Evolutionary conservation across 1,140 invertebrate species (phyloP).

Genomic region (Ceratina japonica): DNA sequence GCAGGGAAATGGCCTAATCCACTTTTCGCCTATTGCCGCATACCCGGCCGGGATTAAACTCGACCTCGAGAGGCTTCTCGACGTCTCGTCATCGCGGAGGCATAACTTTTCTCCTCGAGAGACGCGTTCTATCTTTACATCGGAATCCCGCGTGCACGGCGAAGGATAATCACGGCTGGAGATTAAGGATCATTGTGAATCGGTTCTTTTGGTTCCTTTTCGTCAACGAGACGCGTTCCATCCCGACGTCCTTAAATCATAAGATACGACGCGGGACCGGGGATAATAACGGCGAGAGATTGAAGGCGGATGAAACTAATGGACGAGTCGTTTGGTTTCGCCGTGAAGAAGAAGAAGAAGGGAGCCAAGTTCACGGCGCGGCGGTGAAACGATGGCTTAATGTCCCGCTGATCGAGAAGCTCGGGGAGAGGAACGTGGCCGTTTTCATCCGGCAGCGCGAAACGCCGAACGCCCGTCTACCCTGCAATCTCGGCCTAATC

Average conservation of each 20-base stretch:
- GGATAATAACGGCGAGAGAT: not conserved
- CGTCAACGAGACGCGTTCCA: no score
- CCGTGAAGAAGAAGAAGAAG: not conserved
- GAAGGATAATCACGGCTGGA: no score
- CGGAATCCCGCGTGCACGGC: no score
- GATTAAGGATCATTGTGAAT: no score
- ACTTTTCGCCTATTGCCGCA: constrained; percentile 48
- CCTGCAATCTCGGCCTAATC: constrained; percentile 30
- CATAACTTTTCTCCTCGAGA: not conserved
- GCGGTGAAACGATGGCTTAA: constrained; percentile 1
- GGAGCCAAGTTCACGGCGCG: not conserved
- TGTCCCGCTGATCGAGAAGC: not conserved
- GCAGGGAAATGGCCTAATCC: constrained; percentile 53
- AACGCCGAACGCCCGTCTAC: not conserved
- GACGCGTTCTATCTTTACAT: not conserved
- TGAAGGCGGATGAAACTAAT: constrained; percentile 3
- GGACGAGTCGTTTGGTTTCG: not conserved
- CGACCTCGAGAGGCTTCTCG: not conserved
- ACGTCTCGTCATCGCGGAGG: not conserved
- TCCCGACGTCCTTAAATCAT: no score
- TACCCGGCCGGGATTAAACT: constrained; percentile 19
- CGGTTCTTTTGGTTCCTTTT: no score
- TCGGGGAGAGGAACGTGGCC: constrained; percentile 16
- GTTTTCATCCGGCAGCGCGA: constrained; percentile 13
- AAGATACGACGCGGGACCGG: not conserved